Percentiles rank a stretch among this genome's conserved stretches.
These are phyloP conservation scores for Tortricodes alternella DNA, from an alignment of 2,888 invertebrate species.

Conservation along the genomic window DNA sequence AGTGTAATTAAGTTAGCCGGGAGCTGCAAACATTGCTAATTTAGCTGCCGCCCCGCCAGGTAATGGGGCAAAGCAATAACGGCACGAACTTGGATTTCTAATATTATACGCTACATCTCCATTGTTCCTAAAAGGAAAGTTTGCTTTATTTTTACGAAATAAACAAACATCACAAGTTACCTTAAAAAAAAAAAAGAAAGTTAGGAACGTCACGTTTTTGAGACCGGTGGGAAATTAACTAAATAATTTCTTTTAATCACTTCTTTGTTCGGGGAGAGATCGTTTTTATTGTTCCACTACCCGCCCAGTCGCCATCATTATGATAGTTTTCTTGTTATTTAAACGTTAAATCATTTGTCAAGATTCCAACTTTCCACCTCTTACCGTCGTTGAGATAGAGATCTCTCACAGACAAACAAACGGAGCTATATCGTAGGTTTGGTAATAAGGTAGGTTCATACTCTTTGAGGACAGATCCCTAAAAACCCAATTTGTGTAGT, in stretches of 20 bases:
- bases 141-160: not conserved
- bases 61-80: constrained; percentile 31
- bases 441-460: no score
- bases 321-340: no score
- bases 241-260: not conserved
- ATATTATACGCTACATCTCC: constrained; percentile 1
- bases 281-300: not conserved
- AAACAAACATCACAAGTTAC: not conserved
- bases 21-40: constrained; percentile 43
- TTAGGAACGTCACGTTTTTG: not conserved
- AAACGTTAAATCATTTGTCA: no score
- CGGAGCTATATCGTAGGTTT: no score
- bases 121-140: constrained; percentile 13
- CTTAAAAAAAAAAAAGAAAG: not conserved
- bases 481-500: no score
- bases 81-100: constrained; percentile 14
- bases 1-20: constrained; percentile 47
- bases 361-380: no score
- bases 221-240: not conserved
- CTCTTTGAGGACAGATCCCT: no score
- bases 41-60: constrained; percentile 36
- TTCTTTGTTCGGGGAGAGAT: not conserved
- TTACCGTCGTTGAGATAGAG: no score
- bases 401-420: no score
- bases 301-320: not conserved